phyloP scores from a whole-genome alignment of 2,888 invertebrate genomes.

The Drosophila lacicola region DNA sequence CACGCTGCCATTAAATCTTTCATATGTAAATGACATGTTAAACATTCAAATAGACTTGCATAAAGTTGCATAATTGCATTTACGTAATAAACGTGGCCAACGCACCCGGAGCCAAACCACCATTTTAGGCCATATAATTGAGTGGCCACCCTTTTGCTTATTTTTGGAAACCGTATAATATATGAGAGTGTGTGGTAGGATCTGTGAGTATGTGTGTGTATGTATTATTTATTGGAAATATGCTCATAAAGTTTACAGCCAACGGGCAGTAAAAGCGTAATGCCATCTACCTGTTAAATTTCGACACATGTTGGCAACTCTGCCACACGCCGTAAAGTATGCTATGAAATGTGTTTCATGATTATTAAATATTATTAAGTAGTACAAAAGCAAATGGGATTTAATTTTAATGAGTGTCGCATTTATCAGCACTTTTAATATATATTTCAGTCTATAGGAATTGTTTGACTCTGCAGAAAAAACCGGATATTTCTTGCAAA shows the following conservation, averaged over 20 bases:
- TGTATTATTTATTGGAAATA: conserved; percentile 68
- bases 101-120: background rate
- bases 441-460: background rate
- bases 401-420: conserved; percentile 20
- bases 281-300: conserved; percentile 48
- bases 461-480: too few species aligned
- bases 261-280: conserved; percentile 41
- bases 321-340: conserved; percentile 6
- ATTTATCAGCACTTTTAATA: conserved; percentile 10
- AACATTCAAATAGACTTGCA: conserved; percentile 76
- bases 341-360: conserved; percentile 15
- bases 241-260: conserved; percentile 58
- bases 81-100: conserved; percentile 55
- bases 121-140: conserved; percentile 39
- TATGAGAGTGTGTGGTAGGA: background rate
- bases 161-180: conserved; percentile 22
- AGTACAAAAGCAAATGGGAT: conserved; percentile 12
- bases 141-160: conserved; percentile 36
- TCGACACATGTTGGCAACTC: conserved; percentile 48
- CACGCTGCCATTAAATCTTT: conserved; percentile 67
- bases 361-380: conserved; percentile 37
- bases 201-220: conserved; percentile 4
- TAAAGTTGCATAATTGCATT: conserved; percentile 76
- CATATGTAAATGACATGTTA: conserved; percentile 76
- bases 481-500: too few species aligned